Conservation (phyloP, 2,113 vertebrate genomes). For the Illadopsis cleaveri region DNA sequence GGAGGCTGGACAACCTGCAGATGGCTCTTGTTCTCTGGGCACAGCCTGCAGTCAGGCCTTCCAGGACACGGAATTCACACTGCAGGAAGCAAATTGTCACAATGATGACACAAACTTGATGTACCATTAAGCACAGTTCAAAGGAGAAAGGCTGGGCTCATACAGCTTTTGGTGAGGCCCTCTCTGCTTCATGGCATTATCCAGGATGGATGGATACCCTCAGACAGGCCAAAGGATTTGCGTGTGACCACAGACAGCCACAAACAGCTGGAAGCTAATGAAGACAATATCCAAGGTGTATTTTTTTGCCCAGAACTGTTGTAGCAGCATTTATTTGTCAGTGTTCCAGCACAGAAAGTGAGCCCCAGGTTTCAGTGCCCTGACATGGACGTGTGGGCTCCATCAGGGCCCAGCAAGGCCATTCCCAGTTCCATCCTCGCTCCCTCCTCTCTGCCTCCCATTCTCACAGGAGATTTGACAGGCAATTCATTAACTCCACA, state of each 20-base stretch:
- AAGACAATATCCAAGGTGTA: neutral
- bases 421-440: neutral
- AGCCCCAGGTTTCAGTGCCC: neutral
- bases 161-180: neutral
- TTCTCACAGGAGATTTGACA: constrained; percentile 17
- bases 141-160: neutral
- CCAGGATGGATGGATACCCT: neutral
- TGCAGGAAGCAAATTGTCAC: neutral
- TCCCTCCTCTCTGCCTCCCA: neutral
- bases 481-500: constrained; percentile 50
- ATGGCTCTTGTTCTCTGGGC: neutral
- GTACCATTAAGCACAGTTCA: neutral
- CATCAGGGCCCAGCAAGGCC: neutral
- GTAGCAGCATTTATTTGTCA: neutral
- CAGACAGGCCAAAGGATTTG: neutral
- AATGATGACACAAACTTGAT: neutral
- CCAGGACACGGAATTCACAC: neutral
- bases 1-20: neutral
- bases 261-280: neutral
- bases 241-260: neutral
- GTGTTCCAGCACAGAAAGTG: neutral
- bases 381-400: neutral
- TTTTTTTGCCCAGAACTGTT: neutral
- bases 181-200: neutral
- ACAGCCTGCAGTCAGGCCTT: neutral